Percentiles rank a stretch among this genome's conserved stretches.
Evolutionary conservation across 2,888 invertebrate genomes (phyloP).

Genomic region (Trilocha varians): DNA sequence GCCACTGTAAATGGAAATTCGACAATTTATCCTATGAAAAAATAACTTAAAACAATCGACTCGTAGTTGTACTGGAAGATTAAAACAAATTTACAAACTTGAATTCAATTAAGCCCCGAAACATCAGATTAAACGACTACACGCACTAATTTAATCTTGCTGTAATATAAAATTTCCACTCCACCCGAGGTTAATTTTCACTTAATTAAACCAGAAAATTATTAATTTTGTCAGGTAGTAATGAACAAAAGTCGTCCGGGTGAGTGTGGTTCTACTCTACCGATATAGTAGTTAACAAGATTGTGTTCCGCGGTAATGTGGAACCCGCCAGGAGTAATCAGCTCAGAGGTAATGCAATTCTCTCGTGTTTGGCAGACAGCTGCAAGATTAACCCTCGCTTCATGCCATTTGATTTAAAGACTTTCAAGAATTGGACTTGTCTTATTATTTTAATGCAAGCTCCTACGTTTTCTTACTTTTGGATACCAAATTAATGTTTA

Average conservation of each 20-base stretch:
- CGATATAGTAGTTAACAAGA: slow-evolving; percentile 20
- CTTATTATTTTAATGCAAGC: not conserved
- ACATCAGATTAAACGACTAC: not conserved
- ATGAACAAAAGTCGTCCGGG: not conserved
- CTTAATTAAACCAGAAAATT: not conserved
- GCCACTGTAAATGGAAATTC: no score
- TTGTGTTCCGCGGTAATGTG: slow-evolving; percentile 19
- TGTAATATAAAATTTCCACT: not conserved
- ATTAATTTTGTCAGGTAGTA: not conserved
- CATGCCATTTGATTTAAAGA: not conserved
- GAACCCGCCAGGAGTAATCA: slow-evolving; percentile 8
- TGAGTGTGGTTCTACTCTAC: slow-evolving; percentile 10
- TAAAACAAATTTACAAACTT: slow-evolving; percentile 4
- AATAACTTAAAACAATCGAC: no score
- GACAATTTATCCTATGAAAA: no score
- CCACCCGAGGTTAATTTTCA: not conserved
- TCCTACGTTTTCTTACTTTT: no score
- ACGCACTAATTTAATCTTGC: not conserved
- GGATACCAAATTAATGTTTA: no score
- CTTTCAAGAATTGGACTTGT: not conserved
- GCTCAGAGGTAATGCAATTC: slow-evolving; percentile 4
- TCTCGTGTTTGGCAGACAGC: not conserved
- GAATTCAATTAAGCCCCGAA: not conserved
- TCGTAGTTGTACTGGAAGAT: no score
- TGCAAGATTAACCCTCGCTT: not conserved